Base-by-base conservation (phyloP, 2,113 vertebrate species). In the Eublepharis macularius region DNA sequence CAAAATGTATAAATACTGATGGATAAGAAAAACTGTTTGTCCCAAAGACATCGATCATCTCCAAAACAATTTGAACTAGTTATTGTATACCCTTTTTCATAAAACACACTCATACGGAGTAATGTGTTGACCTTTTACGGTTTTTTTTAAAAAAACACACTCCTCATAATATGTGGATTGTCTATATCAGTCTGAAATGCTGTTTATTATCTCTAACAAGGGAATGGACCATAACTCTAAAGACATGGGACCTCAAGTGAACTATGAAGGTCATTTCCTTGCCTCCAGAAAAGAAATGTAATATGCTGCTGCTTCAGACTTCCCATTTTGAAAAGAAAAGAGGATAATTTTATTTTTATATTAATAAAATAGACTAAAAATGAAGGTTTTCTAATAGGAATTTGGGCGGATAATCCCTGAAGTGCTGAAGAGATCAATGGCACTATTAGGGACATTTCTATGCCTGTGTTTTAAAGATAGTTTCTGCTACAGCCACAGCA, bases 141-240 rank as follows among this genome's bases (percentile, higher is more conserved):
- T 41, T 32, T 84, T 65, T 78, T 77, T 84, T 74, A 29, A 0
- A 43, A 85, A 74, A 82, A 81, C 81, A 76, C 1, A 89, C 70
- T 24, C 21, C 41, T 73, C 45, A 4, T 26, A 89, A 90, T 92
- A 90, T 76, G 76, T 76, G 90, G 77, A 60, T 86, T 88, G 83
- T 84, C 34, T 84, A 76, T 10, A 78, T 89, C 74, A 80, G 39
- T 83, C 87, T 76, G 80, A 92, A 94, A 81, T 81, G 45, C 76
- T 84, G 75, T 91, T 92, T 93, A 93, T 94, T 92, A 91, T 76
- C 74, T 87, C 41, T 92, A 93, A 92, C 73, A 95, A 91, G 85
- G 45, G 85, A 94, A 93, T 79, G 76, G 76, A 16, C 74, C 41
- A 82, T 90, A 90, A 89, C 82, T 86, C 86, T 92, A 69, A 91